A percentile compares a stretch with the other conserved stretches of the same genome.
phyloP scores from a whole-genome alignment of 2,797 vertebrate genomes.

The Pteropus rufus region DNA sequence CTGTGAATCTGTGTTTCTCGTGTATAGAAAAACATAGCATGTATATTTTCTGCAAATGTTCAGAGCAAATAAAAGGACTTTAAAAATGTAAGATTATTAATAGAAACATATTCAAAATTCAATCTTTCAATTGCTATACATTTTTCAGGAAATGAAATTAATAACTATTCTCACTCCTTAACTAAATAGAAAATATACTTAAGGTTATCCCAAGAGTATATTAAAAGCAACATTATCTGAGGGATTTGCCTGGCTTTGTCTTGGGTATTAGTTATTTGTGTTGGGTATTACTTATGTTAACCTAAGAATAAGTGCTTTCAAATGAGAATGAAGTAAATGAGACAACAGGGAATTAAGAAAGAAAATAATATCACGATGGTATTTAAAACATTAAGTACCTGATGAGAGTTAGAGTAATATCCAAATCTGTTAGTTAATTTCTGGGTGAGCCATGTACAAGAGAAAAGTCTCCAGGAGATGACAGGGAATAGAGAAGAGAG shows the following conservation, averaged over 20 bases:
- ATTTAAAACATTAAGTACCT: conserved; percentile 30
- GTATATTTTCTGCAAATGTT: background rate
- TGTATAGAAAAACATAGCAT: background rate
- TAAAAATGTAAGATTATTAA: background rate
- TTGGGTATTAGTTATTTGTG: background rate
- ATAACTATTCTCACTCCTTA: background rate
- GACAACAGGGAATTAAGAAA: background rate
- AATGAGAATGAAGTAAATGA: background rate
- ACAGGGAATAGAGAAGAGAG: background rate
- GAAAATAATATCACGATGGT: background rate
- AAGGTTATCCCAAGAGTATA: background rate
- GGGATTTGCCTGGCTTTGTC: background rate
- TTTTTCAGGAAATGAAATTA: background rate
- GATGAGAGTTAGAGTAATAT: background rate
- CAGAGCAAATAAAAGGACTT: background rate
- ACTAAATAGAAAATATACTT: background rate
- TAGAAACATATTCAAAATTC: background rate
- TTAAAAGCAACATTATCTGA: background rate
- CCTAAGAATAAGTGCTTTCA: background rate
- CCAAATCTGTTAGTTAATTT: conserved; percentile 34
- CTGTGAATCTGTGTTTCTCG: background rate
- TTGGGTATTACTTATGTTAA: background rate
- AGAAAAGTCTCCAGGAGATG: background rate
- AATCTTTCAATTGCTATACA: background rate
- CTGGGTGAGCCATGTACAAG: background rate